Evolutionary conservation across 2,888 invertebrate genomes (phyloP).

Genomic region (Cerceris ruficornis): DNA sequence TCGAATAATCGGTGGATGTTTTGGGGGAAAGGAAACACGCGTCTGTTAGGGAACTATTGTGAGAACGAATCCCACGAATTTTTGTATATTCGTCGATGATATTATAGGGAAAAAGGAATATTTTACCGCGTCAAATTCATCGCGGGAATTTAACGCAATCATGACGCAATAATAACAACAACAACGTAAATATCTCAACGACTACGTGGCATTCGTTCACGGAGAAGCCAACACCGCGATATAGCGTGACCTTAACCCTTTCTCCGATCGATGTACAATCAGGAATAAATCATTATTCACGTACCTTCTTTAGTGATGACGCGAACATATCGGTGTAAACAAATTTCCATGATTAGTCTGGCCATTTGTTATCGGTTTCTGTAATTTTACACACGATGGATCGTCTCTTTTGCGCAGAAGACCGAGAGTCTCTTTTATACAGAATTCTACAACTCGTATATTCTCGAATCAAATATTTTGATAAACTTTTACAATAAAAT

Average conservation of each 20-base stretch:
- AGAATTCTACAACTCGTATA: no score
- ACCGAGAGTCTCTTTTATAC: no score
- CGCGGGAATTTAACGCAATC: slow-evolving; percentile 30
- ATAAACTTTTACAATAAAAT: no score
- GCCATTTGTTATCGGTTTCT: no score
- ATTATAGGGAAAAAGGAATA: background rate
- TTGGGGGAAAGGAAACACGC: background rate
- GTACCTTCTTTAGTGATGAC: slow-evolving; percentile 50
- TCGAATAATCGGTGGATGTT: background rate
- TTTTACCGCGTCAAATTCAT: slow-evolving; percentile 9
- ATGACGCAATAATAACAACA: slow-evolving; percentile 54
- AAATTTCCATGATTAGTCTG: no score
- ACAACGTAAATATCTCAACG: slow-evolving; percentile 55
- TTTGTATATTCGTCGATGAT: no score
- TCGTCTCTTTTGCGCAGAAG: no score
- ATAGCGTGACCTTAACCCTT: slow-evolving; percentile 63
- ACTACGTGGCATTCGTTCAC: slow-evolving; percentile 47
- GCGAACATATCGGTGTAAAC: background rate
- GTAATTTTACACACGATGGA: no score
- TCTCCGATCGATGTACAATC: slow-evolving; percentile 52
- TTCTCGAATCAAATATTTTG: no score
- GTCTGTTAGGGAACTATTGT: background rate
- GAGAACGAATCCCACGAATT: no score
- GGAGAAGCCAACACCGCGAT: slow-evolving; percentile 34
- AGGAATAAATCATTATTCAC: slow-evolving; percentile 58